Evolutionary conservation across 2,113 vertebrate genomes (phyloP).

Genomic region (Lynx canadensis): DNA sequence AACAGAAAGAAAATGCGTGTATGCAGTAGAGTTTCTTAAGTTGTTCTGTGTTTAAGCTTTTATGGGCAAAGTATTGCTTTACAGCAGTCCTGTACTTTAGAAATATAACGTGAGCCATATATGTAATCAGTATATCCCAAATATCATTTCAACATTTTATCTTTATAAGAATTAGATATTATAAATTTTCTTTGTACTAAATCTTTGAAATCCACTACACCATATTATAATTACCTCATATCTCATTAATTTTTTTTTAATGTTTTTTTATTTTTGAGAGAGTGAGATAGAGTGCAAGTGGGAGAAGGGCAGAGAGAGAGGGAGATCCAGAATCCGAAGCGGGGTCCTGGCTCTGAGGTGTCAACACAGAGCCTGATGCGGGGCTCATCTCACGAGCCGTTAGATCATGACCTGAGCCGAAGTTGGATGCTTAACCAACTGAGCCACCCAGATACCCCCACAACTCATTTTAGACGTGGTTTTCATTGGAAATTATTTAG

Average conservation of each 20-base stretch:
- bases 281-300: too few species aligned
- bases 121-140: not conserved
- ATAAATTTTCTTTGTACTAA: not conserved
- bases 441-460: too few species aligned
- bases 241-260: not conserved
- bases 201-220: not conserved
- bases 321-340: too few species aligned
- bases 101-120: not conserved
- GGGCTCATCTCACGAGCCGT: too few species aligned
- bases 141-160: not conserved
- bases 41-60: not conserved
- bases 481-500: not conserved
- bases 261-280: too few species aligned
- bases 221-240: not conserved
- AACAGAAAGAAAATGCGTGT: not conserved
- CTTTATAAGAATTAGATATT: not conserved
- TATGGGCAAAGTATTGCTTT: not conserved
- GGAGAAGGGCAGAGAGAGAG: too few species aligned
- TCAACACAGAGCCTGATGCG: too few species aligned
- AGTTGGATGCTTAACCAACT: too few species aligned
- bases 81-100: not conserved
- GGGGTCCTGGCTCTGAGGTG: too few species aligned
- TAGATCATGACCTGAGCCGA: too few species aligned
- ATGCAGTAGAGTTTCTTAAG: not conserved
- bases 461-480: not conserved